phyloP scores from a whole-genome alignment of 2,888 invertebrate species.

The Aporophyla nigra region DNA sequence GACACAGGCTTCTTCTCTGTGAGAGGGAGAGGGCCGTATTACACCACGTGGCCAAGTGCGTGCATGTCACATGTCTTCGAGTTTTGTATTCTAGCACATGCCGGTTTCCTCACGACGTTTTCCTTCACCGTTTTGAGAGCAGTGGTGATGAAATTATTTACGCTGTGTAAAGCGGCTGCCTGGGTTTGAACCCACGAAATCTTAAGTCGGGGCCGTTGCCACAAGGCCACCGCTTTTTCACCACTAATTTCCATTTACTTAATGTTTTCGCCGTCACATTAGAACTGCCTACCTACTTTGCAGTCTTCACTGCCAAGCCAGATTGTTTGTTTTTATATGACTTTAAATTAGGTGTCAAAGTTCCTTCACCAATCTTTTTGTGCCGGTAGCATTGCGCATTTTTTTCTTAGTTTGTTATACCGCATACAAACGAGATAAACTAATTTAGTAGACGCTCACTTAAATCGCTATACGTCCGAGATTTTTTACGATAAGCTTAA shows the following conservation, averaged over 20 bases:
- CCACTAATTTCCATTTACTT: background rate
- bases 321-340: constrained; percentile 1
- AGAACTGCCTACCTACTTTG: background rate
- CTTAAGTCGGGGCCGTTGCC: too few species aligned
- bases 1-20: too few species aligned
- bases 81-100: too few species aligned
- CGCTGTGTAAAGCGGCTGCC: too few species aligned
- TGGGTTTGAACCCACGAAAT: too few species aligned
- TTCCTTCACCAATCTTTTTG: constrained; percentile 1
- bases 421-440: background rate
- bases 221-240: too few species aligned
- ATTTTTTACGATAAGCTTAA: constrained; percentile 12
- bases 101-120: too few species aligned
- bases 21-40: too few species aligned
- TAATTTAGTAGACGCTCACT: constrained; percentile 27
- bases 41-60: too few species aligned
- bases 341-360: constrained; percentile 6
- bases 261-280: background rate
- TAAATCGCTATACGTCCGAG: constrained; percentile 8
- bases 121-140: too few species aligned
- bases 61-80: too few species aligned
- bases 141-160: too few species aligned
- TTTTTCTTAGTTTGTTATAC: constrained; percentile 14
- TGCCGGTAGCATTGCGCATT: background rate
- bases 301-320: background rate